Base-by-base conservation (phyloP, 2,797 vertebrate genomes). In the Mormyrops boulengeri region DNA sequence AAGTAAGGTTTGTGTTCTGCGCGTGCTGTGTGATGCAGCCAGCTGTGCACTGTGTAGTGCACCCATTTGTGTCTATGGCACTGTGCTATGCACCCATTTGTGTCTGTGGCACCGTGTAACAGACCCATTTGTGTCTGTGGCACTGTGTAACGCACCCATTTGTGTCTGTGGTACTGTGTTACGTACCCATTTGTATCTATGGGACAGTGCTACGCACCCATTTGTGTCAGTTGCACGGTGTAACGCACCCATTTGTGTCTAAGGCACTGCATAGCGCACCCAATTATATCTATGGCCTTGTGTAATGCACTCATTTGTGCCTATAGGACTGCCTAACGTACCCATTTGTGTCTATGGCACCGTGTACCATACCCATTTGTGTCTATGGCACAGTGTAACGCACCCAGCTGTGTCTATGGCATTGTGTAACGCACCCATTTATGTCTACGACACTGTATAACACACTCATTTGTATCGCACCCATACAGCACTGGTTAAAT, bases 111-210 rank as follows among this genome's bases (percentile, higher is more conserved):
- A 19, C 53, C 4, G 17, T 55, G 53, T 55, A 55, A 55, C 89
- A 91, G 98, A 99, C 98, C 98, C 88, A 99, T 96, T 92, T 99
- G 98, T 84, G 98, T 98, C 94, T 99, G 3, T 55, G 19, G 53
- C 53, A 73, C 26, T 2, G 12, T 7, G 34, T 6, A 19, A 41
- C 4, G 4, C 0, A 41, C 34, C 34, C 14, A 34, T 4, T 11
- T 34, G 22, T 34, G 62, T 34, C 30, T 30, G 3, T 4, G 3
- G 22, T 1, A 34, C 9, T 4, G 30, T 12, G 11, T 69, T 34
- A 14, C 89, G 91, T 98, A 99, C 98, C 98, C 88, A 99, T 96
- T 92, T 19, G 6, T 60, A 12, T 60, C n/a, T 22, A 60, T 2
- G n/a, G 57, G 19, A 60, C 6, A 22, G 57, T 5, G 6, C 22